A percentile compares a stretch with the other conserved stretches of the same genome.
Evolutionary conservation across 2,888 invertebrate species (phyloP).

Genomic region (Plemyria rubiginata): DNA sequence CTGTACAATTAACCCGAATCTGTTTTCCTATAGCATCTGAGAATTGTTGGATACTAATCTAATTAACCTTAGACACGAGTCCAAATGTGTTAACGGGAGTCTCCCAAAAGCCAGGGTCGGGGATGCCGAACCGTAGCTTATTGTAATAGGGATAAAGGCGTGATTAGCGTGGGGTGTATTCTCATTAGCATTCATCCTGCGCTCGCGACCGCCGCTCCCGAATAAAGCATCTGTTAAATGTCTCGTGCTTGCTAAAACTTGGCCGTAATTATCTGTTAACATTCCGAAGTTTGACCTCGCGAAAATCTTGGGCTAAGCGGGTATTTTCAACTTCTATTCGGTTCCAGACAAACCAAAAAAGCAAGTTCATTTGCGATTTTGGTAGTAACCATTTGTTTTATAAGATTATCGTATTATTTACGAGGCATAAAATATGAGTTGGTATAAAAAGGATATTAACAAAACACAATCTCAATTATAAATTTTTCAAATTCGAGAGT

Average conservation of each 20-base stretch:
- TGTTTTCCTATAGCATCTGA: conserved; percentile 67
- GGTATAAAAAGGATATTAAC: no score
- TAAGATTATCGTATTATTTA: no score
- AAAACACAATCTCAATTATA: no score
- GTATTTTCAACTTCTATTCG: conserved; percentile 63
- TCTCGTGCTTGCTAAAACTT: conserved; percentile 83
- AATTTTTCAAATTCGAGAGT: no score
- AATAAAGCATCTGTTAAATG: conserved; percentile 85
- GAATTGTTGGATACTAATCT: conserved; percentile 78
- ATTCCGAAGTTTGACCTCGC: conserved; percentile 84
- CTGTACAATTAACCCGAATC: conserved; percentile 49
- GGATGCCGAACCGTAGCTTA: conserved; percentile 59
- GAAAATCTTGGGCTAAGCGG: conserved; percentile 74
- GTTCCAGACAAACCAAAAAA: conserved; percentile 7
- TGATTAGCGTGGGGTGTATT: conserved; percentile 55
- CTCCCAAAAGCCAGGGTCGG: conserved; percentile 61
- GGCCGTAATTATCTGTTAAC: conserved; percentile 84
- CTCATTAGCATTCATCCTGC: conserved; percentile 84
- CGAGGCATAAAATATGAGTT: no score
- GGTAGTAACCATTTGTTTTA: background rate
- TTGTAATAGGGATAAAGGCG: conserved; percentile 55
- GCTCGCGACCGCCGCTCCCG: conserved; percentile 80
- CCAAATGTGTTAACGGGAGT: conserved; percentile 81
- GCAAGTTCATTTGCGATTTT: conserved; percentile 4
- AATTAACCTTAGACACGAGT: conserved; percentile 83